phyloP scores from a whole-genome alignment of 2,888 invertebrate species.

The Volucella inanis region DNA sequence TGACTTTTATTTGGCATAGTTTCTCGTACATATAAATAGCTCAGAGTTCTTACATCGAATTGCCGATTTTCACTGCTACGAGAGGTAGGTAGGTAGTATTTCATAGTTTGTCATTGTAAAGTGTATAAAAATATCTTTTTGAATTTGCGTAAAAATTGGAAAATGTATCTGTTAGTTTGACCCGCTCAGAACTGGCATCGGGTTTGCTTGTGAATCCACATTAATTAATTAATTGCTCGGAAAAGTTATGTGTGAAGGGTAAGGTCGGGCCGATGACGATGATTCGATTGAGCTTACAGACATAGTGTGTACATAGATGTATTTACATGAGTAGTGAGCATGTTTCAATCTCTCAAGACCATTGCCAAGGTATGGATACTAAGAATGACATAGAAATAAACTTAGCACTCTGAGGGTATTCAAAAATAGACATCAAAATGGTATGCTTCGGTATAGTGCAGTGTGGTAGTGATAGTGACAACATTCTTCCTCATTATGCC shows the following conservation, averaged over 20 bases:
- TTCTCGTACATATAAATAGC: conserved; percentile 40
- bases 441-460: not conserved
- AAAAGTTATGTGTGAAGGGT: conserved; percentile 66
- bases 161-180: conserved; percentile 10
- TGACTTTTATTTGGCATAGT: conserved; percentile 42
- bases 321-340: conserved; percentile 36
- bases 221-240: conserved; percentile 62
- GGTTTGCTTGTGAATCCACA: conserved; percentile 38
- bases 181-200: not conserved
- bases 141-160: conserved; percentile 23
- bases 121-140: conserved; percentile 50
- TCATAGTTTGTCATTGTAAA: conserved; percentile 28
- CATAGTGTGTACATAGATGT: too few species aligned
- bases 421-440: not conserved
- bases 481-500: conserved; percentile 52
- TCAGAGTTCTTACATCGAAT: conserved; percentile 49
- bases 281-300: conserved; percentile 37
- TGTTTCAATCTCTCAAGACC: conserved; percentile 56
- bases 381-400: conserved; percentile 62
- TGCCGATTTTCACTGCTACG: too few species aligned
- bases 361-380: conserved; percentile 60
- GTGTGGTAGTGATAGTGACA: conserved; percentile 41
- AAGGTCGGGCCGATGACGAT: conserved; percentile 65
- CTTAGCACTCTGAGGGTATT: not conserved
- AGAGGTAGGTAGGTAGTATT: not conserved